phyloP scores from a whole-genome alignment of 2,113 vertebrate species.

The Menidia beryllina region DNA sequence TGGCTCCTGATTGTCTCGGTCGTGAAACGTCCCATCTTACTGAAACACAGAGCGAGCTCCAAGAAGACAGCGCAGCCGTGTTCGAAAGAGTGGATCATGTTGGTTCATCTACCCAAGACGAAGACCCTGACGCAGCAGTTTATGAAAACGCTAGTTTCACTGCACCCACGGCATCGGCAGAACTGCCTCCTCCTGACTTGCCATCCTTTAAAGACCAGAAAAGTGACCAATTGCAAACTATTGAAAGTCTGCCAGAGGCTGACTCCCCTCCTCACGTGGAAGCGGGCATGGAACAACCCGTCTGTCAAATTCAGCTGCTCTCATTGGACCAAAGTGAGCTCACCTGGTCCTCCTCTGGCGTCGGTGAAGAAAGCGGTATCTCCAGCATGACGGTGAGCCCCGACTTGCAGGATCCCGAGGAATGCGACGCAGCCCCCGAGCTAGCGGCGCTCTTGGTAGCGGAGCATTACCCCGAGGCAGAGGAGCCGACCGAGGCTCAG shows the following conservation, averaged over 20 bases:
- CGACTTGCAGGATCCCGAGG: conserved; percentile 17
- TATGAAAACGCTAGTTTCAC: neutral
- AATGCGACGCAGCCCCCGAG: neutral
- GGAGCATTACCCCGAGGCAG: neutral
- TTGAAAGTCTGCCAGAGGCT: neutral
- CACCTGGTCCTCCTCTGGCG: conserved; percentile 24
- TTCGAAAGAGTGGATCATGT: neutral
- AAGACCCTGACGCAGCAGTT: neutral
- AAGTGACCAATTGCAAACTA: neutral
- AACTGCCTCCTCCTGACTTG: neutral
- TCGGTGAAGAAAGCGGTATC: conserved; percentile 66
- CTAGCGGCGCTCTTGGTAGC: neutral
- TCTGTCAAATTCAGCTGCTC: neutral
- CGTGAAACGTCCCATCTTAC: neutral
- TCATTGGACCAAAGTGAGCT: conserved; percentile 21
- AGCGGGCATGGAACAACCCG: neutral
- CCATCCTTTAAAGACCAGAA: conserved; percentile 11
- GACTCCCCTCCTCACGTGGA: conserved; percentile 2
- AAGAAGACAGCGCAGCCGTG: neutral
- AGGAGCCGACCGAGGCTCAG: conserved; percentile 2
- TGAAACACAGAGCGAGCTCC: neutral
- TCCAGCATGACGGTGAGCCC: conserved; percentile 69
- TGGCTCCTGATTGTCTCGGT: neutral
- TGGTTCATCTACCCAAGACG: neutral
- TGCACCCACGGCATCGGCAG: neutral